These are phyloP conservation scores for Cryptops parisi DNA, from an alignment of 2,888 invertebrate genomes.

Conservation along the genomic window DNA sequence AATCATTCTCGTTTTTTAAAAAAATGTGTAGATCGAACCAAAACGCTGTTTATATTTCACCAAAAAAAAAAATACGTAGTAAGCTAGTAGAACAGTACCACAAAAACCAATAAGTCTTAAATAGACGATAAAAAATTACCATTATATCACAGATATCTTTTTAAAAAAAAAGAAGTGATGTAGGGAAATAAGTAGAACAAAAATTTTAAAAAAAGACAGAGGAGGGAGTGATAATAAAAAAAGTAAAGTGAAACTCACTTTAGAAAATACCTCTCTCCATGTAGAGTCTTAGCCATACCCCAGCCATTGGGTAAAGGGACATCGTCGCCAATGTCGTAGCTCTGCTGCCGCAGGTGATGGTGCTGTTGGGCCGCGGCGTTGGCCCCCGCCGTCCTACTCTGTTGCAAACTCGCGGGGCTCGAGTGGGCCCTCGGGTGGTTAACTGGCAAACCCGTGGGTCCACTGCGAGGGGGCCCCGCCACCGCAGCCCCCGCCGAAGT, in stretches of 20 bases:
- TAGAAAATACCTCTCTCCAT: slow-evolving; percentile 35
- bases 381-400: slow-evolving; percentile 59
- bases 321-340: slow-evolving; percentile 28
- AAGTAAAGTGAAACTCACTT: slow-evolving; percentile 26
- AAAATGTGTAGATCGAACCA: no score
- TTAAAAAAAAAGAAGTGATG: no score
- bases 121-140: no score
- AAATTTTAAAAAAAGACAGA: no score
- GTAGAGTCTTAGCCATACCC: slow-evolving; percentile 33
- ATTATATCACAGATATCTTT: no score
- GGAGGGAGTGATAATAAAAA: no score
- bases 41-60: no score
- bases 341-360: slow-evolving; percentile 36
- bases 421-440: slow-evolving; percentile 89
- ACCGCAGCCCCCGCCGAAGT: neutral
- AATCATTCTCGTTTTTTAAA: no score
- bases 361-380: slow-evolving; percentile 35
- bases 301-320: slow-evolving; percentile 34
- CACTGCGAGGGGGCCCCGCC: neutral
- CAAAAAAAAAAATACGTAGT: no score
- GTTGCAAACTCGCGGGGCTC: slow-evolving; percentile 88
- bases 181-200: no score
- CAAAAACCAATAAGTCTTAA: no score
- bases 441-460: slow-evolving; percentile 40
- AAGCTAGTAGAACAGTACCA: no score